Percentiles rank a stretch among this genome's conserved stretches.
phyloP scores from a whole-genome alignment of 2,888 invertebrate species.

The Folsomia candida region DNA sequence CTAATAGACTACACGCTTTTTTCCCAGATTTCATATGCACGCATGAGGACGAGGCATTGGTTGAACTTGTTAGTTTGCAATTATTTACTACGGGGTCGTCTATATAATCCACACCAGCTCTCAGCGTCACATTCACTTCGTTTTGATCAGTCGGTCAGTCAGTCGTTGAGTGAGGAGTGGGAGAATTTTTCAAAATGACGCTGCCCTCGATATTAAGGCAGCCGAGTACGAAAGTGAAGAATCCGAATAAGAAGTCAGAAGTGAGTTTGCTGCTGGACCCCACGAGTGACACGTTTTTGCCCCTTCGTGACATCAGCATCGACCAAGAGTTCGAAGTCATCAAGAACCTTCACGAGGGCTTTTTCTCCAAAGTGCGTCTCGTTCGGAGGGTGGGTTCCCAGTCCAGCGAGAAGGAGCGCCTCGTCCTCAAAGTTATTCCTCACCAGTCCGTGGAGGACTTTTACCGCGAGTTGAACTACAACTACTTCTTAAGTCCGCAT shows the following conservation, averaged over 20 bases:
- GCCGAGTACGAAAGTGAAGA: slow-evolving; percentile 1
- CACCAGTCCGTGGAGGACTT: slow-evolving; percentile 60
- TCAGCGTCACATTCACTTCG: too few species aligned
- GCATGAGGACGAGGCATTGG: too few species aligned
- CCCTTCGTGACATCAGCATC: slow-evolving; percentile 24
- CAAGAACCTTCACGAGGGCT: slow-evolving; percentile 67
- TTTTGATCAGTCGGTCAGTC: too few species aligned
- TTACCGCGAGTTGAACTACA: slow-evolving; percentile 72
- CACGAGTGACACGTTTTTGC: neutral
- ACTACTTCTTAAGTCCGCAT: slow-evolving; percentile 75
- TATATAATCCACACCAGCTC: too few species aligned
- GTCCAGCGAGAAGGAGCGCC: slow-evolving; percentile 58
- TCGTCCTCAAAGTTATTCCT: slow-evolving; percentile 68
- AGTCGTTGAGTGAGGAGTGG: too few species aligned
- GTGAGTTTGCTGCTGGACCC: neutral
- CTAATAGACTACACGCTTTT: neutral
- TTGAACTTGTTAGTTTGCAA: too few species aligned
- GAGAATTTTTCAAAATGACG: neutral
- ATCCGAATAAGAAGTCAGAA: neutral
- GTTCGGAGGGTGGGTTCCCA: slow-evolving; percentile 57
- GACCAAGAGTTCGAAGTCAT: slow-evolving; percentile 63
- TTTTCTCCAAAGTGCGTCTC: slow-evolving; percentile 67
- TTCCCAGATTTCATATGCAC: too few species aligned
- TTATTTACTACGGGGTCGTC: too few species aligned
- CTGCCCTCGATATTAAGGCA: neutral